Base-by-base conservation (phyloP, 2,113 vertebrate species). In the Hymenochirus boettgeri region DNA sequence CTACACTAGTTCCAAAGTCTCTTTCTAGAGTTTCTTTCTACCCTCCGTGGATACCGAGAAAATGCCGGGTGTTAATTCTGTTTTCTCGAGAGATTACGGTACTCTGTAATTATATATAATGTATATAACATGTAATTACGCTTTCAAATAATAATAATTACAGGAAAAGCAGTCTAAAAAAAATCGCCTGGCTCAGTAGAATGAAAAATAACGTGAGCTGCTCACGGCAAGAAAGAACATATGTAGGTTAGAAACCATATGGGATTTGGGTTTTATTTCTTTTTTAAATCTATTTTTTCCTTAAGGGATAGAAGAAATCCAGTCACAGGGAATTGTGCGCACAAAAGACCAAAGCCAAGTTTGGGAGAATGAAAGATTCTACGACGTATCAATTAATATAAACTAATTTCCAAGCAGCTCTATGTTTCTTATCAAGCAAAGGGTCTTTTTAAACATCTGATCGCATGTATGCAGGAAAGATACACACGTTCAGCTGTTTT, bases 61-160 rank as follows among this genome's bases (percentile, higher is more conserved):
- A 47, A 59, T 21, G 64, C 24, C 45, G 57, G 57, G 55, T 69
- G 56, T 42, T 58, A 42, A 39, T 37, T 57, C n/a, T 26, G 27
- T 58, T 35, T 69, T 48, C 57, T 45, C 33, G 10, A 33, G 33
- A 57, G 47, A 60, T 21, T 47, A 57, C 46, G 17, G 33, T 19
- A 69, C 65, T 27, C 15, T 69, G 57, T 51, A 69, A 69, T 69
- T 69, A 69, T 60, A 31, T 31, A 60, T 31, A 60, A 60, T 60
- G 47, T 13, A 23, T 60, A 53, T 22, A 69, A 60, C 48, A 29
- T 69, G 19, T 51, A 60, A 69, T 69, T 60, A 69, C 10, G 21
- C 26, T 19, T 13, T 60, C 13, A 69, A 60, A 69, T 66, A 51
- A 66, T 69, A 69, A 60, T 60, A 69, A 69, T 69, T 69, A 69